phyloP scores from a whole-genome alignment of 2,113 vertebrate genomes.

The Redunca redunca region DNA sequence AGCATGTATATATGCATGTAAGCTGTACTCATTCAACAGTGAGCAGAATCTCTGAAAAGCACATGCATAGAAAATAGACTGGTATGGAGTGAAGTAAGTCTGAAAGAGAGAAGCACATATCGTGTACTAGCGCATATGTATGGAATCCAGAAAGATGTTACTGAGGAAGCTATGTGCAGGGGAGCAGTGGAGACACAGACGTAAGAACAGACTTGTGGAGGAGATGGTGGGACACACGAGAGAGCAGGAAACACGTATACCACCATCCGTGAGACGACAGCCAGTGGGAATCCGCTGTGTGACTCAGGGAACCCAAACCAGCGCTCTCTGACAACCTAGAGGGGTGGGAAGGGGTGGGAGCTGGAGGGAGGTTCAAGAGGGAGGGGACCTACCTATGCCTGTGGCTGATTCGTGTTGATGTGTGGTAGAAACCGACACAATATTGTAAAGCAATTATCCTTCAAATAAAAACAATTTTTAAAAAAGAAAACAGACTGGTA shows the following conservation, averaged over 20 bases:
- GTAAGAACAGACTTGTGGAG: neutral
- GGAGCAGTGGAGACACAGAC: neutral
- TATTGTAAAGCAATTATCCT: neutral
- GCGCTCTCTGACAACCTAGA: neutral
- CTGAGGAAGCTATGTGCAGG: neutral
- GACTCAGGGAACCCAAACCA: neutral
- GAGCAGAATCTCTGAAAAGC: neutral
- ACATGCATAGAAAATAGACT: neutral
- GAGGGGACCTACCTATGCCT: neutral
- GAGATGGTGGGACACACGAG: neutral
- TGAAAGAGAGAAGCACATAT: neutral
- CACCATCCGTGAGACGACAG: neutral
- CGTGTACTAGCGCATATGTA: neutral
- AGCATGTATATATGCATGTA: neutral
- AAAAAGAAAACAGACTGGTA: neutral
- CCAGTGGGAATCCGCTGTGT: neutral
- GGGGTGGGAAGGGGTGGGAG: neutral
- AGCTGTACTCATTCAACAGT: neutral
- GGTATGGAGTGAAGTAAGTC: neutral
- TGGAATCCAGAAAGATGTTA: neutral
- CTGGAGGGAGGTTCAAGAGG: neutral
- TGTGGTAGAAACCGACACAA: neutral
- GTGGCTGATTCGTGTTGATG: neutral
- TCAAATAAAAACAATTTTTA: neutral
- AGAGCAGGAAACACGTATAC: neutral